These are phyloP conservation scores for Bergia puertoricense DNA, from an alignment of 92 coral and sea anemone genomes.

Conservation along the genomic window DNA sequence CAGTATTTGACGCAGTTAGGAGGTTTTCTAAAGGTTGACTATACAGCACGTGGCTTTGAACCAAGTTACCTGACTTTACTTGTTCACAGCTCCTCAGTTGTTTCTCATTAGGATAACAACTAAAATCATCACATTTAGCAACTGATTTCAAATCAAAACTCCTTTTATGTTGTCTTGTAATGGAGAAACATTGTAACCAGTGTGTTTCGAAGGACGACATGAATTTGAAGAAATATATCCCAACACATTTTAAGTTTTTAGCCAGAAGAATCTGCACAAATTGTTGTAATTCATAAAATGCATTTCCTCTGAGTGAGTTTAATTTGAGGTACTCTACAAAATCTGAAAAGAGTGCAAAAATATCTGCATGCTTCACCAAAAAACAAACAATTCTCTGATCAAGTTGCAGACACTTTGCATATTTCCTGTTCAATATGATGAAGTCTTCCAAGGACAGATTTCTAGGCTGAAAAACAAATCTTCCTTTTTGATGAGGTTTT, in stretches of 20 bases:
- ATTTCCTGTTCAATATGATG: slow-evolving; percentile 27
- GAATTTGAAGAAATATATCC: slow-evolving; percentile 20
- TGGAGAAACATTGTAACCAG: background rate
- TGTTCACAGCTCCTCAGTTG: background rate
- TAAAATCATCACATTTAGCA: background rate
- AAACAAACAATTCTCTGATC: slow-evolving; percentile 20
- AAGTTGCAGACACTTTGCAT: slow-evolving; percentile 32
- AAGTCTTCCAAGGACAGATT: slow-evolving; percentile 6
- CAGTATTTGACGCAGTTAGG: background rate
- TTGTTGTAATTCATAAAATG: background rate
- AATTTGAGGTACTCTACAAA: slow-evolving; percentile 28
- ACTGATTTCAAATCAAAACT: background rate
- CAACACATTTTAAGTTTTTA: slow-evolving; percentile 10
- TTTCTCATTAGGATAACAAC: background rate
- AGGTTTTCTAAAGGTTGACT: background rate
- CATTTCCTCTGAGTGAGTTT: slow-evolving; percentile 8
- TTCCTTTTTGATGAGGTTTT: background rate
- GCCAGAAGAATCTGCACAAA: slow-evolving; percentile 13
- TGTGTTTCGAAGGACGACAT: too few species aligned
- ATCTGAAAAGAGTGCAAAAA: slow-evolving; percentile 27
- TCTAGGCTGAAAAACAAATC: background rate
- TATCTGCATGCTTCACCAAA: background rate
- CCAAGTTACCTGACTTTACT: background rate
- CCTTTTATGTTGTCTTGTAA: background rate
- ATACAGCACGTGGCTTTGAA: background rate